Percentiles rank a stretch among this genome's conserved stretches.
phyloP scores from a whole-genome alignment of 2,888 invertebrate species.

The Melinopterus prodromus region DNA sequence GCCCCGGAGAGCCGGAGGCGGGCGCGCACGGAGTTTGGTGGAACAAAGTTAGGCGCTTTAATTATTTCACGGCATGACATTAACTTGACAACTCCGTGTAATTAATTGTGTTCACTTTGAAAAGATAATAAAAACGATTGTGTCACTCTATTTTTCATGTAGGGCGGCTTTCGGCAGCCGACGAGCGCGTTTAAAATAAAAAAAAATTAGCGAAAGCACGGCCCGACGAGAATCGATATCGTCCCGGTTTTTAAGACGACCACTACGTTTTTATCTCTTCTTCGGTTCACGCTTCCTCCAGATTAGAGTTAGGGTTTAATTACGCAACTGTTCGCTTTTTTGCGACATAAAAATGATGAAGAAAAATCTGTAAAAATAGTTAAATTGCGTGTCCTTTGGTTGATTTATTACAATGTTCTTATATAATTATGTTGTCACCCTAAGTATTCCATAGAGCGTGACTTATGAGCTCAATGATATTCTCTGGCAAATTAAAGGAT shows the following conservation, averaged over 20 bases:
- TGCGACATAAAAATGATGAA: background rate
- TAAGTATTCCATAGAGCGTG: too few relatives aligned
- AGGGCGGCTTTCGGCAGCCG: background rate
- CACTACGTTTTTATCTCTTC: background rate
- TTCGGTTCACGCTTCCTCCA: background rate
- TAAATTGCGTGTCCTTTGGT: too few relatives aligned
- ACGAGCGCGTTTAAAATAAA: background rate
- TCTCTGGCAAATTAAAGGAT: too few relatives aligned
- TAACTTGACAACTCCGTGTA: slow-evolving; percentile 4
- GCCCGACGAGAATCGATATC: background rate
- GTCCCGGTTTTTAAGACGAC: background rate
- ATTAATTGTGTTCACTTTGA: slow-evolving; percentile 4
- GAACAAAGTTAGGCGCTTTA: slow-evolving; percentile 4
- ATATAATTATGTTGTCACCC: too few relatives aligned
- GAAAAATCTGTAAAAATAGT: too few relatives aligned
- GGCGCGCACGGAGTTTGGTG: background rate
- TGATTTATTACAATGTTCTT: too few relatives aligned
- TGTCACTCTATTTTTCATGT: slow-evolving; percentile 4
- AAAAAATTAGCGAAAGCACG: background rate
- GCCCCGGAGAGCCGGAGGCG: background rate
- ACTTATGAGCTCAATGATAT: too few relatives aligned
- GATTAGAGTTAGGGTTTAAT: background rate
- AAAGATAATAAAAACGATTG: slow-evolving; percentile 4
- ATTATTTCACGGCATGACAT: slow-evolving; percentile 4
- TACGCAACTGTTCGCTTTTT: background rate